Conservation (phyloP, 2,113 vertebrate genomes). For the Erpornis zantholeuca region DNA sequence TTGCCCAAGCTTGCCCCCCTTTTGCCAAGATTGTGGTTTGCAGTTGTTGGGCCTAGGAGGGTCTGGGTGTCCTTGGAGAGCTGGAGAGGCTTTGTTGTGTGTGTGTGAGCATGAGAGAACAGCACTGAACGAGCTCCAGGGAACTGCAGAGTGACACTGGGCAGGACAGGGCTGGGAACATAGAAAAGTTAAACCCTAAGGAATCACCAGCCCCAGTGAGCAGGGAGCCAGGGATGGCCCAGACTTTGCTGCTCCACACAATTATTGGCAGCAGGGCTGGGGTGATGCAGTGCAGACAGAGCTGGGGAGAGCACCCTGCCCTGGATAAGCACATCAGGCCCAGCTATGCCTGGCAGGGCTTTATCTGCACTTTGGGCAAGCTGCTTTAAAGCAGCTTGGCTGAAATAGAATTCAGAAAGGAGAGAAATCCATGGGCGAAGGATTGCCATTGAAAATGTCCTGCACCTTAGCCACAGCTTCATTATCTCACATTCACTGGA, state of each 20-base stretch:
- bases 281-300: background rate
- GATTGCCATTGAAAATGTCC: background rate
- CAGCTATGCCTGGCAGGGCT: background rate
- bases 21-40: too few relatives aligned
- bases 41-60: too few relatives aligned
- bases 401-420: background rate
- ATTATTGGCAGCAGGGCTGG: background rate
- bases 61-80: too few relatives aligned
- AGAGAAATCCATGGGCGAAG: conserved; percentile 10
- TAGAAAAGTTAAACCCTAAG: too few relatives aligned
- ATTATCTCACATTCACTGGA: conserved; percentile 55
- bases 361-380: background rate
- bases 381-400: conserved; percentile 9
- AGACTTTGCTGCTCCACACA: background rate
- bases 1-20: too few relatives aligned
- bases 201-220: background rate
- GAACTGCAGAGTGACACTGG: too few relatives aligned
- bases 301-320: background rate
- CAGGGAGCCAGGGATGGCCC: background rate
- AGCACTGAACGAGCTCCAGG: too few relatives aligned
- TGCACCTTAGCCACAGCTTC: conserved; percentile 59
- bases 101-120: too few relatives aligned
- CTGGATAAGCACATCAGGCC: background rate
- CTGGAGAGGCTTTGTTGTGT: too few relatives aligned
- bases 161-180: too few relatives aligned